These are phyloP conservation scores for Vultur gryphus DNA, from an alignment of 2,797 vertebrate genomes.

Conservation along the genomic window DNA sequence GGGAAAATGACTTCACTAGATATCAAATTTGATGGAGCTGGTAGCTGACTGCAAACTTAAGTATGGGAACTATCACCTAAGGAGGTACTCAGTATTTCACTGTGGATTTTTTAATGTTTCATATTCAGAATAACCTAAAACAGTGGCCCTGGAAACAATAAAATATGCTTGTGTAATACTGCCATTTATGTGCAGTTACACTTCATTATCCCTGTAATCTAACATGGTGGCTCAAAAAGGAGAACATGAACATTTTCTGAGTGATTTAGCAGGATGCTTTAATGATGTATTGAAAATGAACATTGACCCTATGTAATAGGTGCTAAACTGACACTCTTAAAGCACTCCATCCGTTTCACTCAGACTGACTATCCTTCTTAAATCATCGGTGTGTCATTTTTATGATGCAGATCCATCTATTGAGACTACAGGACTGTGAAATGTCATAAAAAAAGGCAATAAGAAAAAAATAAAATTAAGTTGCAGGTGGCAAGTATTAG, in stretches of 20 bases:
- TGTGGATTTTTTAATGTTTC: conserved; percentile 48
- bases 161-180: conserved; percentile 36
- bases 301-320: conserved; percentile 76
- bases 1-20: conserved; percentile 46
- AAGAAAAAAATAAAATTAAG: conserved; percentile 74
- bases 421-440: conserved; percentile 73
- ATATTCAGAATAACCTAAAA: conserved; percentile 46
- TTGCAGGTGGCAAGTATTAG: conserved; percentile 66
- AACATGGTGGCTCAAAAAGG: conserved; percentile 45
- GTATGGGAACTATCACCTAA: neutral
- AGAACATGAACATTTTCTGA: conserved; percentile 56
- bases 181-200: conserved; percentile 62
- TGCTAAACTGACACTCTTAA: conserved; percentile 73
- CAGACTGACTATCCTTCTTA: conserved; percentile 64
- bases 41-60: neutral
- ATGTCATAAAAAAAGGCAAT: conserved; percentile 69
- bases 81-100: conserved; percentile 27
- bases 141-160: conserved; percentile 56
- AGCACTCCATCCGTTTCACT: conserved; percentile 70
- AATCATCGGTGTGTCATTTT: conserved; percentile 73
- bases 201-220: conserved; percentile 71
- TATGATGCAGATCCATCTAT: conserved; percentile 67
- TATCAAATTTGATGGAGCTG: conserved; percentile 42
- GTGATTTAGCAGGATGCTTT: conserved; percentile 73
- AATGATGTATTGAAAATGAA: conserved; percentile 75